These are phyloP conservation scores for Tenthredo notha DNA, from an alignment of 2,888 invertebrate genomes.

Conservation along the genomic window DNA sequence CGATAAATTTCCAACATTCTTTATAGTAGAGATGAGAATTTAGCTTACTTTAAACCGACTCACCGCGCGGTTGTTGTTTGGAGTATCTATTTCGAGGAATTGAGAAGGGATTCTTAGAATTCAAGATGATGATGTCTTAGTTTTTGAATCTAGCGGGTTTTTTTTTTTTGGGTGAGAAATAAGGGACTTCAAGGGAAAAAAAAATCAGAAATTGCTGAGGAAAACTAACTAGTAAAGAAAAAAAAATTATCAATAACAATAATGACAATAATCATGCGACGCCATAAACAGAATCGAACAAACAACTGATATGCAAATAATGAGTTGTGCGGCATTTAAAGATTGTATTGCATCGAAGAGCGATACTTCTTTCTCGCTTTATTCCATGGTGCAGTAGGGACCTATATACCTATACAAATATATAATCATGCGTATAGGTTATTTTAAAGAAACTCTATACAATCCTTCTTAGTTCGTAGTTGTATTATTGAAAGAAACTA, in stretches of 20 bases:
- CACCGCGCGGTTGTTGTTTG: neutral
- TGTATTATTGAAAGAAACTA: conserved; percentile 72
- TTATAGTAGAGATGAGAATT: conserved; percentile 3
- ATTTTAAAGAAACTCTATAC: conserved; percentile 41
- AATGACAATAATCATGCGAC: conserved; percentile 60
- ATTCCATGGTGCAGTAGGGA: neutral
- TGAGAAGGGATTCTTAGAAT: neutral
- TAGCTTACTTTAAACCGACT: neutral
- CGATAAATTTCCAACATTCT: neutral
- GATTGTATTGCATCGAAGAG: conserved; percentile 67
- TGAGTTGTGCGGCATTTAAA: conserved; percentile 67
- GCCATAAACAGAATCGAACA: conserved; percentile 72
- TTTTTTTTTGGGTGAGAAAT: neutral
- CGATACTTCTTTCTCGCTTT: conserved; percentile 4
- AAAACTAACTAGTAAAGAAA: neutral
- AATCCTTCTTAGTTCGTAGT: conserved; percentile 46
- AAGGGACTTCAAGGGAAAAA: neutral
- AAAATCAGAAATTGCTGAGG: neutral
- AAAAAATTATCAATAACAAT: conserved; percentile 56
- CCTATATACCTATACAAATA: neutral
- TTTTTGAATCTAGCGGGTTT: neutral
- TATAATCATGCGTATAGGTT: conserved; percentile 34
- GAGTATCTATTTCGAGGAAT: conserved; percentile 10
- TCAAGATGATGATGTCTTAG: neutral
- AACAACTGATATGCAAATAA: conserved; percentile 74